Conservation (phyloP, 2,888 invertebrate genomes). For the Mythimna ferrago region DNA sequence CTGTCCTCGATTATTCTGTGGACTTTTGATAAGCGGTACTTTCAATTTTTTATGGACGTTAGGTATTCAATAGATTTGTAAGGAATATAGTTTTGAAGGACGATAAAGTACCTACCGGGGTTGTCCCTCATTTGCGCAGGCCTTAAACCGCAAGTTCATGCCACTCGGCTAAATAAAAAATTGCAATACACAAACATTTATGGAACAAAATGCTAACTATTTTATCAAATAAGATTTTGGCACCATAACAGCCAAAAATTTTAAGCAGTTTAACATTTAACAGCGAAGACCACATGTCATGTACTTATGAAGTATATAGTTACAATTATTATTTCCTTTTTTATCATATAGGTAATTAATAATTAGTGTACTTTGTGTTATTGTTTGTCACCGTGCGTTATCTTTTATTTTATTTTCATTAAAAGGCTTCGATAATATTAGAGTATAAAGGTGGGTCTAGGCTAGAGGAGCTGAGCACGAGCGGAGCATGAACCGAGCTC, state of each 20-base stretch:
- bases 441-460: neutral
- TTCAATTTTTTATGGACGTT: too few species aligned
- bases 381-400: slow-evolving; percentile 25
- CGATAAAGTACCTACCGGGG: too few species aligned
- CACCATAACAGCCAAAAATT: slow-evolving; percentile 49
- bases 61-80: too few species aligned
- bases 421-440: neutral
- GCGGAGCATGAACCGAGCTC: too few species aligned
- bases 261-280: slow-evolving; percentile 48
- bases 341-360: slow-evolving; percentile 5
- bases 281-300: slow-evolving; percentile 19
- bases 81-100: too few species aligned
- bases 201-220: slow-evolving; percentile 24
- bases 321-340: slow-evolving; percentile 6
- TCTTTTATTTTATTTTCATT: neutral
- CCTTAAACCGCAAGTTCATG: slow-evolving; percentile 11
- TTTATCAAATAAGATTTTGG: slow-evolving; percentile 54
- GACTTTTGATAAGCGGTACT: too few species aligned
- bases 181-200: slow-evolving; percentile 29
- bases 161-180: slow-evolving; percentile 32
- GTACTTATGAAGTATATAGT: slow-evolving; percentile 6
- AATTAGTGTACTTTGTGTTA: slow-evolving; percentile 17
- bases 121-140: too few species aligned
- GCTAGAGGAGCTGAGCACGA: too few species aligned
- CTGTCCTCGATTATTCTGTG: too few species aligned